These are phyloP conservation scores for Vespertilio murinus DNA, from an alignment of 2,797 vertebrate genomes.

Conservation along the genomic window DNA sequence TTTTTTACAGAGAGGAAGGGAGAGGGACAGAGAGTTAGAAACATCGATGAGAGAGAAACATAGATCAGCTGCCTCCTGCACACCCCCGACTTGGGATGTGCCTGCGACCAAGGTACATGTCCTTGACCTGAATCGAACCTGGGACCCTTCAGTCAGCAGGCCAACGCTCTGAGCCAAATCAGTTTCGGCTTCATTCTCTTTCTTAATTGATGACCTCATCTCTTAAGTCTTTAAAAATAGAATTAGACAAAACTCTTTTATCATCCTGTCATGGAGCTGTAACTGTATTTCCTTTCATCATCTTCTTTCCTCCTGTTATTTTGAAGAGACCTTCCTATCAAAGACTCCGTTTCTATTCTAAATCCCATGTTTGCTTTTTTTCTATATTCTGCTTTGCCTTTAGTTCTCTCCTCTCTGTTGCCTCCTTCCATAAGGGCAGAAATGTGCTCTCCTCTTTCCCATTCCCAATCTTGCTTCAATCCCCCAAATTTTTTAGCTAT, in stretches of 20 bases:
- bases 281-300: neutral
- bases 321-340: neutral
- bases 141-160: no score
- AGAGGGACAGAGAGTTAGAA: no score
- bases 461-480: neutral
- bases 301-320: neutral
- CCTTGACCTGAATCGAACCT: no score
- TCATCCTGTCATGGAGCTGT: neutral
- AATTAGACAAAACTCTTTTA: neutral
- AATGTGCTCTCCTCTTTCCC: neutral
- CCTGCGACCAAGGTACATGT: no score
- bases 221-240: neutral
- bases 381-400: neutral
- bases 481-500: neutral
- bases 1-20: no score
- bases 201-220: neutral
- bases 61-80: no score
- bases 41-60: no score
- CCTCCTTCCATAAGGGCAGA: neutral
- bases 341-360: neutral
- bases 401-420: neutral
- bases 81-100: no score
- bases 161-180: no score
- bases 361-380: neutral
- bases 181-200: neutral